These are phyloP conservation scores for Andrena dorsata DNA, from an alignment of 2,888 invertebrate species.

Conservation along the genomic window DNA sequence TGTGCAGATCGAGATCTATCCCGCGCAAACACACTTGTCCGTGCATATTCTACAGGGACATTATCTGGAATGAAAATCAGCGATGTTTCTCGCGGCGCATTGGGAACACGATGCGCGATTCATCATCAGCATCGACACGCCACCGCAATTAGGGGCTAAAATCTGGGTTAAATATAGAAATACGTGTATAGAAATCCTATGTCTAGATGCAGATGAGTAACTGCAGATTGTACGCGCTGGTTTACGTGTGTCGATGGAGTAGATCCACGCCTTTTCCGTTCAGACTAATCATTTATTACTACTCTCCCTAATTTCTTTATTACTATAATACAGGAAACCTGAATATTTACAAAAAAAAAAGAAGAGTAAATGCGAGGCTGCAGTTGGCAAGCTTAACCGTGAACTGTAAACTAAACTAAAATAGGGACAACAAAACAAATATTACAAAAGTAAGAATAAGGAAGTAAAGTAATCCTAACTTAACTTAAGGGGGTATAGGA, in stretches of 20 bases:
- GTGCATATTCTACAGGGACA: conserved; percentile 21
- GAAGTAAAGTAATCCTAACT: no score
- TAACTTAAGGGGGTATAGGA: no score
- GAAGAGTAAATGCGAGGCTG: no score
- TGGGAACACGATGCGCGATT: conserved; percentile 36
- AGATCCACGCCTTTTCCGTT: no score
- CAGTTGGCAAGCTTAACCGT: no score
- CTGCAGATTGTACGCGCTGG: not conserved
- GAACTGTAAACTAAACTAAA: no score
- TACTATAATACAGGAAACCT: no score
- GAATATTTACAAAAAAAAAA: no score
- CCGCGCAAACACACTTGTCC: conserved; percentile 16
- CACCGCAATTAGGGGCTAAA: conserved; percentile 52
- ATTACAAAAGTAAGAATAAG: no score
- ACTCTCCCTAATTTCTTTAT: no score
- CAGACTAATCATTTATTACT: no score
- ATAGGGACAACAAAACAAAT: no score
- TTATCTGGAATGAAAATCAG: conserved; percentile 64
- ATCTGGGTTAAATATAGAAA: conserved; percentile 29
- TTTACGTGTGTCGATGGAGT: not conserved
- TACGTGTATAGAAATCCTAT: conserved; percentile 20
- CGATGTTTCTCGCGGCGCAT: conserved; percentile 26
- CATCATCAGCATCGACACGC: conserved; percentile 38
- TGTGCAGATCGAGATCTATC: conserved; percentile 42
- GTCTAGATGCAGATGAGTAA: conserved; percentile 4